Conservation (phyloP, 2,113 vertebrate genomes). For the Turnix velox region DNA sequence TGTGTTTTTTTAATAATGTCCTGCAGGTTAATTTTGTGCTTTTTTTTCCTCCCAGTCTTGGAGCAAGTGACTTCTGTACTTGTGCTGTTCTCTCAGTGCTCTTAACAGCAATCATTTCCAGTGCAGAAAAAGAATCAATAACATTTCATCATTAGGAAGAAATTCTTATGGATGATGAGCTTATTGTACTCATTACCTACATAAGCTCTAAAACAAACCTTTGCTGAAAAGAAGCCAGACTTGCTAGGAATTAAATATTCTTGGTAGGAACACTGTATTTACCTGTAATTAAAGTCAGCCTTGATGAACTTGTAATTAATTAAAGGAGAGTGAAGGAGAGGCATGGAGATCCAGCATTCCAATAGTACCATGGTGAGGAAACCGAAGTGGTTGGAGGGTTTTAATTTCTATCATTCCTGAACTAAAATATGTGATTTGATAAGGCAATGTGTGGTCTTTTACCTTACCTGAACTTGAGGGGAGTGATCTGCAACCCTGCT, state of each 20-base stretch:
- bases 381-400: neutral
- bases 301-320: constrained; percentile 6
- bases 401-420: neutral
- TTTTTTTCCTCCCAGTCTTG: neutral
- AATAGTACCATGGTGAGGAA: neutral
- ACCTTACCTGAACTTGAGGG: neutral
- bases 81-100: neutral
- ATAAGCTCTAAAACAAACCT: neutral
- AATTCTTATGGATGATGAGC: neutral
- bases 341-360: neutral
- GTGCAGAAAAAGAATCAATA: neutral
- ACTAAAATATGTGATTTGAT: neutral
- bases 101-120: neutral
- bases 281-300: neutral
- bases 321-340: neutral
- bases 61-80: neutral
- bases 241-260: neutral
- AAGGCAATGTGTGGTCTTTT: neutral
- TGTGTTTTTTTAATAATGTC: neutral
- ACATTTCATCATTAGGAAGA: neutral
- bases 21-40: neutral
- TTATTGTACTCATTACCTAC: neutral
- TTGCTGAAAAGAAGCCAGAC: neutral
- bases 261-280: neutral
- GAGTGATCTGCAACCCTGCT: neutral